Conservation (phyloP, 2,113 vertebrate species). For the Ornithorhynchus anatinus region DNA sequence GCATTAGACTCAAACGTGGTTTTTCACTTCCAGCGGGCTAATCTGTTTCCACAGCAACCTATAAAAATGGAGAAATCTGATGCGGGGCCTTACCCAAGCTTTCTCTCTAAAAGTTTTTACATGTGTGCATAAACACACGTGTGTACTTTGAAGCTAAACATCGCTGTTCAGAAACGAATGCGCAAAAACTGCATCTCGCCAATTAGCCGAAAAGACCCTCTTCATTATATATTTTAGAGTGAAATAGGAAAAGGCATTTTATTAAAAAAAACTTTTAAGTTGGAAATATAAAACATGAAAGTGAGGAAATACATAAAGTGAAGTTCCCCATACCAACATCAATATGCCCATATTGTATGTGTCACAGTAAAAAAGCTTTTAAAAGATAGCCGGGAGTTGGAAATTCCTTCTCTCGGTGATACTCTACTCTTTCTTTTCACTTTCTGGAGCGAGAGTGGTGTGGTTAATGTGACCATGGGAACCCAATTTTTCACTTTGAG, state of each 20-base stretch:
- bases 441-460: no score
- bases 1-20: conserved; percentile 58
- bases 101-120: conserved; percentile 56
- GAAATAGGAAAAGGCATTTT: not conserved
- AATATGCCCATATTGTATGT: not conserved
- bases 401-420: not conserved
- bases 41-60: conserved; percentile 75
- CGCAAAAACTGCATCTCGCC: conserved; percentile 11
- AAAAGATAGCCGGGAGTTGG: not conserved
- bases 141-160: conserved; percentile 18
- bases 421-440: no score
- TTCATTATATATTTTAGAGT: conserved; percentile 39
- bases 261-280: not conserved
- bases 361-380: not conserved
- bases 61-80: conserved; percentile 69
- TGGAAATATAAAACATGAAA: not conserved
- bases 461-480: not conserved
- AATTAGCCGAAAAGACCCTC: conserved; percentile 4
- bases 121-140: conserved; percentile 30
- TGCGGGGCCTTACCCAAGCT: conserved; percentile 51
- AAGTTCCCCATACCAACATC: not conserved
- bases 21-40: conserved; percentile 60
- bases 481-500: no score
- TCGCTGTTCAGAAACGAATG: conserved; percentile 27
- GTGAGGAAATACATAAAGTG: not conserved